A percentile compares a stretch with the other conserved stretches of the same genome.
Evolutionary conservation across 2,888 invertebrate genomes (phyloP).

Genomic region (Eulithis testata): DNA sequence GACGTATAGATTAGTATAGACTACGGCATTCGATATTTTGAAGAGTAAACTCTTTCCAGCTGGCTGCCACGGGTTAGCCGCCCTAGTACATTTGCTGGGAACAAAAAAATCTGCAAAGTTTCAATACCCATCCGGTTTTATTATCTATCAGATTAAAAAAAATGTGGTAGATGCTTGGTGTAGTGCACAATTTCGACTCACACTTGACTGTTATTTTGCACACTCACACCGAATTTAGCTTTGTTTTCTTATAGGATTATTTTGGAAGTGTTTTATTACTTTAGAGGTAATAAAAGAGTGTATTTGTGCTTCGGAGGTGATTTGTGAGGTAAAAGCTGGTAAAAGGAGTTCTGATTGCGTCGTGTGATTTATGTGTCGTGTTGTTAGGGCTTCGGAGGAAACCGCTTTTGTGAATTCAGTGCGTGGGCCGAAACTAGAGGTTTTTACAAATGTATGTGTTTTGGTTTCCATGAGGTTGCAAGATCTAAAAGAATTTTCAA

Average conservation of each 20-base stretch:
- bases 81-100: too few relatives aligned
- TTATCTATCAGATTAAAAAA: too few relatives aligned
- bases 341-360: slow-evolving; percentile 33
- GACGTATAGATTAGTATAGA: too few relatives aligned
- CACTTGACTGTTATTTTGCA: slow-evolving; percentile 32
- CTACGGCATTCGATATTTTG: too few relatives aligned
- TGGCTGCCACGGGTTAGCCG: too few relatives aligned
- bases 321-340: slow-evolving; percentile 33
- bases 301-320: slow-evolving; percentile 34
- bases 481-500: too few relatives aligned
- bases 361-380: slow-evolving; percentile 30
- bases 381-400: slow-evolving; percentile 28
- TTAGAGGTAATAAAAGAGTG: slow-evolving; percentile 34
- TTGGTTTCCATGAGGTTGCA: neutral
- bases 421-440: neutral
- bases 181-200: too few relatives aligned
- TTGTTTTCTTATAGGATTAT: slow-evolving; percentile 42
- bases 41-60: too few relatives aligned
- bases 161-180: too few relatives aligned
- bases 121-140: too few relatives aligned
- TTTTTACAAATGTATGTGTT: neutral
- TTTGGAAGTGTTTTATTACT: slow-evolving; percentile 36
- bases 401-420: slow-evolving; percentile 11
- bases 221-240: slow-evolving; percentile 32
- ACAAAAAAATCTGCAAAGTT: too few relatives aligned